Percentiles rank a stretch among this genome's conserved stretches.
Evolutionary conservation across 1,140 invertebrate species (phyloP).

Genomic region (Pogonognathellus flavescens): DNA sequence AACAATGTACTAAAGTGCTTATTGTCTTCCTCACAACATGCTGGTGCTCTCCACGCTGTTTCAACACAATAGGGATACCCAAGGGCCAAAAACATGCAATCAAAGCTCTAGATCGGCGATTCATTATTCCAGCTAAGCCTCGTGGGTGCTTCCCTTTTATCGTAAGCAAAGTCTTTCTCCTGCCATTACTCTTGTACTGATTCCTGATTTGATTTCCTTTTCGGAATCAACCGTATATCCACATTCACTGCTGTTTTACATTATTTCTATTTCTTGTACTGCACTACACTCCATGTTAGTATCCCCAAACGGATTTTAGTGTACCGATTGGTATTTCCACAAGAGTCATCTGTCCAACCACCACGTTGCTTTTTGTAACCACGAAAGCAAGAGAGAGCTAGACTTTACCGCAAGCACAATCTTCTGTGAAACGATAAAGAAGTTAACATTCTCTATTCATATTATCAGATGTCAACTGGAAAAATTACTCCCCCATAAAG

Average conservation of each 20-base stretch:
- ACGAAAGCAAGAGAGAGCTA: not conserved
- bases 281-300: too few relatives aligned
- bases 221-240: constrained; percentile 29
- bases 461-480: constrained; percentile 19
- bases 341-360: not conserved
- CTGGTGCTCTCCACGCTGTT: not conserved
- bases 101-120: constrained; percentile 43
- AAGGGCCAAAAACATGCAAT: constrained; percentile 41
- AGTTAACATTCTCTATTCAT: not conserved
- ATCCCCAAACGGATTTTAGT: not conserved
- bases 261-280: not conserved
- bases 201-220: constrained; percentile 47
- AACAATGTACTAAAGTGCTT: not conserved
- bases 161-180: constrained; percentile 4
- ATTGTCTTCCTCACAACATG: constrained; percentile 20
- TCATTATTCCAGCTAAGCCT: constrained; percentile 44
- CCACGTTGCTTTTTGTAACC: not conserved
- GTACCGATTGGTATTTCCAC: not conserved
- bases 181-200: constrained; percentile 31
- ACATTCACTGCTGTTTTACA: not conserved
- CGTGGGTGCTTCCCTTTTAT: constrained; percentile 29
- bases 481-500: constrained; percentile 4
- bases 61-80: constrained; percentile 20
- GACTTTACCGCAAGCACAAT: not conserved
- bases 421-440: not conserved